Base-by-base conservation (phyloP, 2,113 vertebrate species). In the Phaetusa simplex region DNA sequence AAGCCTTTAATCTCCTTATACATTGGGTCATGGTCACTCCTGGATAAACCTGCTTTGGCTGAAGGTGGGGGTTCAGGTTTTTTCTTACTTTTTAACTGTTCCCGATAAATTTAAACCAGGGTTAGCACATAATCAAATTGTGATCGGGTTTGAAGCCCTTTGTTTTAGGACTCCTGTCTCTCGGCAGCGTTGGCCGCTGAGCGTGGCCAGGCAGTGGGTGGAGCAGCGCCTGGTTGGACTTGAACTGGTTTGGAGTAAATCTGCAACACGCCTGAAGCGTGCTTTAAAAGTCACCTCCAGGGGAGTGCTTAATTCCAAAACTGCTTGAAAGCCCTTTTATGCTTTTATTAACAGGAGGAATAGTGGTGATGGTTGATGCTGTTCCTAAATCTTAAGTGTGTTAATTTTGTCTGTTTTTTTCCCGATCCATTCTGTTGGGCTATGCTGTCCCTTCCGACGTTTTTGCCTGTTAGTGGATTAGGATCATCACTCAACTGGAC, bases 1-100 rank as follows among this genome's bases (percentile, higher is more conserved):
- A 97, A 97, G 86, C 83, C 87, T 67, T 93, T 96, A 95, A 96
- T 96, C 93, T 95, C 83, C 85, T 96, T 95, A 82, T 32, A 2
- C 7, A 17, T 82, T 78, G 90, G 76, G 53, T 92, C 14, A 8
- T 42, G 49, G 73, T 90, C 67, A 56, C 69, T 95, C 91, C 72
- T 81, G 67, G 85, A 43, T 88, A 77, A 97, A 91, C 80, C 82
- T 67, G 79, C 66, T 90, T 73, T 45, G 61, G 86, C 81, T 76
- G 45, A 50, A 64, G 43, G 73, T 87, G 52, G 18, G 36, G 5
- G 8, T 30, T 93, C 2, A 3, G 15, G 23, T 32, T 65, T 95
- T 73, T 90, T 62, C 5, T 0, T 24, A 21, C 29, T 82, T 93
- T 91, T 59, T 67, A 59, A 24, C 66, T 91, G 73, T 77, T 91